These are phyloP conservation scores for Oligia strigilis DNA, from an alignment of 2,888 invertebrate genomes.

Conservation along the genomic window DNA sequence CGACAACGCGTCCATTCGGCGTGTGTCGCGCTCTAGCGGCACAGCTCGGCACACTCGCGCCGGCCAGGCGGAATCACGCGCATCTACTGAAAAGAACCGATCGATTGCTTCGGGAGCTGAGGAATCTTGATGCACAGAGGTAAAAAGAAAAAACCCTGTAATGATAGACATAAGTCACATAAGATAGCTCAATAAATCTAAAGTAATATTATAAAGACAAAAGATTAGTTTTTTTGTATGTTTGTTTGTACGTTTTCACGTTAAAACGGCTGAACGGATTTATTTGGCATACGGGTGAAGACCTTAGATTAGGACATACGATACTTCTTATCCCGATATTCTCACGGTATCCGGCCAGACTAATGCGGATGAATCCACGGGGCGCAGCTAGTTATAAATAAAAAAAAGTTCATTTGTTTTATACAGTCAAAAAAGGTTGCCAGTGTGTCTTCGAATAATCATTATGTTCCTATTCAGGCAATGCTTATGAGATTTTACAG, in stretches of 20 bases:
- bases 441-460: not conserved
- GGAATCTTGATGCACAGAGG: slow-evolving; percentile 97
- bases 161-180: not conserved
- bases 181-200: not conserved
- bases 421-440: no score
- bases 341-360: no score
- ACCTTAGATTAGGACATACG: no score
- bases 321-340: not conserved
- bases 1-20: slow-evolving; percentile 92
- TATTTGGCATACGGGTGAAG: no score
- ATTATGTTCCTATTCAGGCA: not conserved
- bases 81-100: slow-evolving; percentile 97
- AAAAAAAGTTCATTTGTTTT: not conserved
- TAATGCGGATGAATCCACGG: no score
- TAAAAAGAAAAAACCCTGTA: slow-evolving; percentile 60
- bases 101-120: slow-evolving; percentile 96
- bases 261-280: no score
- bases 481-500: not conserved
- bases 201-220: no score
- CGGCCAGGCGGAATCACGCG: slow-evolving; percentile 96
- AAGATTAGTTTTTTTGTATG: no score
- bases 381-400: no score
- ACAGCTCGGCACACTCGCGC: slow-evolving; percentile 97
- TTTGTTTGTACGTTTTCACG: no score
- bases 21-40: slow-evolving; percentile 97